These are phyloP conservation scores for Hemibagrus guttatus DNA, from an alignment of 2,797 vertebrate species.

Conservation along the genomic window DNA sequence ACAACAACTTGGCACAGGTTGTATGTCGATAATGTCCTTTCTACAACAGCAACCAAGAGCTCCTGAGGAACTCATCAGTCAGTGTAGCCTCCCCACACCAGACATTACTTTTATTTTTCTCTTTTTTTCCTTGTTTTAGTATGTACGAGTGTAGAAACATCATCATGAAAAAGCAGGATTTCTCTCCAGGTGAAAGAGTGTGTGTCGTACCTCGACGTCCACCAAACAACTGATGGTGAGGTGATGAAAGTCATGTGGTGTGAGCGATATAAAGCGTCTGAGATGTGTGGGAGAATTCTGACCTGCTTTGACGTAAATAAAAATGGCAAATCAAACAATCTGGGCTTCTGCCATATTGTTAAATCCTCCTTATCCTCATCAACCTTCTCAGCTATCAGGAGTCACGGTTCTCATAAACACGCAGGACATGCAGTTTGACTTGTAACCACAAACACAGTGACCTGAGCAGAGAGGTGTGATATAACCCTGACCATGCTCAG, in stretches of 20 bases:
- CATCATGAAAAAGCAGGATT: not conserved
- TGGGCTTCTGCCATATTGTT: not conserved
- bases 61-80: too few species aligned
- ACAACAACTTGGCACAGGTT: too few species aligned
- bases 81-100: too few species aligned
- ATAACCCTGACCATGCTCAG: not conserved
- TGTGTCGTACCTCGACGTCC: not conserved
- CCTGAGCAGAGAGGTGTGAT: not conserved
- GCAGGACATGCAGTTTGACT: not conserved
- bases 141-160: not conserved
- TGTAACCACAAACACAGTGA: not conserved
- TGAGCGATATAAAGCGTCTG: not conserved
- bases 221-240: not conserved
- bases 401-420: not conserved
- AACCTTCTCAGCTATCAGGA: not conserved
- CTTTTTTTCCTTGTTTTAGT: not conserved
- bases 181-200: not conserved
- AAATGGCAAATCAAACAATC: not conserved
- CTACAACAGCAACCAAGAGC: too few species aligned
- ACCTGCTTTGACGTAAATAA: not conserved
- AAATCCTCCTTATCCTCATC: not conserved
- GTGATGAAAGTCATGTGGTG: not conserved
- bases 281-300: not conserved
- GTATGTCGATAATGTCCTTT: too few species aligned
- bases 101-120: not conserved